Conservation (phyloP, 2,888 invertebrate genomes). For the Endotricha flammealis region DNA sequence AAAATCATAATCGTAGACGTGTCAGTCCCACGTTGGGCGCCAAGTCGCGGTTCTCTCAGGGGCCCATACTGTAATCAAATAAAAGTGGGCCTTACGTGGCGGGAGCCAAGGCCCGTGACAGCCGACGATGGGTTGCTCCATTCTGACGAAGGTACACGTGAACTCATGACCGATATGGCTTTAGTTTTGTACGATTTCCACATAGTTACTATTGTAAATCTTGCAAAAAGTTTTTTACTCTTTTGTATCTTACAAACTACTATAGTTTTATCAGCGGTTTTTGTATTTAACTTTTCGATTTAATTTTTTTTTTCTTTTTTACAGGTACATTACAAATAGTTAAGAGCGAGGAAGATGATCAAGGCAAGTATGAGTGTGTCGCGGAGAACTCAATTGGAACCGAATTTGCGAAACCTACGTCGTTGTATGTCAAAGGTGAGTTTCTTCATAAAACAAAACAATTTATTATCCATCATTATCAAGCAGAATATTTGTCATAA, state of each 20-base stretch:
- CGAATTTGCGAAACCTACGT: conserved; percentile 93
- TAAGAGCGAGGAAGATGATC: conserved; percentile 93
- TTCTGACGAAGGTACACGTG: conserved; percentile 43
- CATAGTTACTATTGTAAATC: too few species aligned
- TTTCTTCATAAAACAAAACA: neutral
- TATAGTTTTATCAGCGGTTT: too few species aligned
- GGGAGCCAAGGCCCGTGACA: conserved; percentile 38
- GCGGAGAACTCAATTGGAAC: conserved; percentile 96
- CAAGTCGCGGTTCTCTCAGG: conserved; percentile 22
- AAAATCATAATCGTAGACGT: conserved; percentile 14
- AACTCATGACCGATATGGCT: conserved; percentile 31
- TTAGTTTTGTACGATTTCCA: neutral
- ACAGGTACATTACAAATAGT: conserved; percentile 92
- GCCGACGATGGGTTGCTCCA: conserved; percentile 34
- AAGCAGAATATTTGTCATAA: too few species aligned
- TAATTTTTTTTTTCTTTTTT: conserved; percentile 26
- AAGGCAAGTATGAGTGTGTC: conserved; percentile 97
- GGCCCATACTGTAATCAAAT: conserved; percentile 42
- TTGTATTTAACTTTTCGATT: neutral
- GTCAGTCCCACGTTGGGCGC: conserved; percentile 18
- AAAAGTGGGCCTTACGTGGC: conserved; percentile 42
- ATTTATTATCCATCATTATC: too few species aligned
- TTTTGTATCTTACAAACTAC: too few species aligned
- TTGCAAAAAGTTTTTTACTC: too few species aligned
- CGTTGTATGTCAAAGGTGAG: conserved; percentile 95